Conservation (phyloP, 2,888 invertebrate genomes). For the Mesochorus sp. region DNA sequence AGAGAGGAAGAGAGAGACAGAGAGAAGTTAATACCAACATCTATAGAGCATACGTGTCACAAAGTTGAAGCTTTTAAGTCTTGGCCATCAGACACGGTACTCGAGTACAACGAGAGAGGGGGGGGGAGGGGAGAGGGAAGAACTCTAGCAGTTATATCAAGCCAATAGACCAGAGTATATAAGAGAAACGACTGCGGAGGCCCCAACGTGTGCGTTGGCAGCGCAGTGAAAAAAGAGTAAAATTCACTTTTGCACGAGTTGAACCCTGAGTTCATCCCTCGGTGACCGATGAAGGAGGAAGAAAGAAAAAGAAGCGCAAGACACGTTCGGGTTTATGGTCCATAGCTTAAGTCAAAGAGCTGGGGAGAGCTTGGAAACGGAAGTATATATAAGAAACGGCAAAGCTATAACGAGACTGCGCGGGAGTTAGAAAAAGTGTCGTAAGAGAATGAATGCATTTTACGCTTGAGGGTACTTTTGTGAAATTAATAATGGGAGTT, state of each 20-base stretch:
- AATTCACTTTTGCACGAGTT: slow-evolving; percentile 45
- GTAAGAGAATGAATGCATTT: slow-evolving; percentile 14
- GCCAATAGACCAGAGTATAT: neutral
- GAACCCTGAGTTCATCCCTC: slow-evolving; percentile 16
- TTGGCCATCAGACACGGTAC: slow-evolving; percentile 3
- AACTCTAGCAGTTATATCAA: neutral
- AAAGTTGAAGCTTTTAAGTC: slow-evolving; percentile 35
- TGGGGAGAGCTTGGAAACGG: neutral
- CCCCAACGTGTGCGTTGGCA: slow-evolving; percentile 22
- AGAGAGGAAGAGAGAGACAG: too few relatives aligned
- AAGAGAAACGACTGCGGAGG: slow-evolving; percentile 23
- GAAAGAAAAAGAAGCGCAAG: neutral
- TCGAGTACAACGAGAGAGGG: too few relatives aligned
- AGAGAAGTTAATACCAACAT: neutral
- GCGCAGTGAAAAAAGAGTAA: slow-evolving; percentile 31
- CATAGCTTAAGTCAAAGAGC: slow-evolving; percentile 22
- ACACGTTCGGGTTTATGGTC: slow-evolving; percentile 40
- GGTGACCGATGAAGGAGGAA: neutral
- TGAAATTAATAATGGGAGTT: slow-evolving; percentile 44
- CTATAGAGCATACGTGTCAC: neutral
- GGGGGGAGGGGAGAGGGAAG: too few relatives aligned
- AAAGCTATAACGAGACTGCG: too few relatives aligned
- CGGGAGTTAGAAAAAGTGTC: slow-evolving; percentile 6
- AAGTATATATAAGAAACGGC: slow-evolving; percentile 9
- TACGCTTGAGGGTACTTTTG: slow-evolving; percentile 17